Conservation (phyloP, 2,113 vertebrate genomes). For the Mesitornis unicolor region DNA sequence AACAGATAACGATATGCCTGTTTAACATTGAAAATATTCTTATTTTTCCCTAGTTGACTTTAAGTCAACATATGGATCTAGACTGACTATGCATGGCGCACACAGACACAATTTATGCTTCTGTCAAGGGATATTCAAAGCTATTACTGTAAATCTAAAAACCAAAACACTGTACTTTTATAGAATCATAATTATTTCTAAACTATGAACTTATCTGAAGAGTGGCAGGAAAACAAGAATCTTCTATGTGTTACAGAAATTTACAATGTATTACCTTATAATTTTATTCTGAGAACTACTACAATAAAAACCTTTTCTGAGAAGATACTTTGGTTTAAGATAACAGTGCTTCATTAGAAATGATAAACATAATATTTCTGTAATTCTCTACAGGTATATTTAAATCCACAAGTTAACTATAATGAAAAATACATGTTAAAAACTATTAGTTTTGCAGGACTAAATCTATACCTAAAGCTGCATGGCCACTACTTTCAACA, state of each 20-base stretch:
- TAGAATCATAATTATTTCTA: background rate
- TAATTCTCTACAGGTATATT: background rate
- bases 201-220: background rate
- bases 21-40: background rate
- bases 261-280: background rate
- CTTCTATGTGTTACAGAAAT: background rate
- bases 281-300: background rate
- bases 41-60: background rate
- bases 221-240: background rate
- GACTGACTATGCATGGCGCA: background rate
- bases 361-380: background rate
- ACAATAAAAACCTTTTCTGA: background rate
- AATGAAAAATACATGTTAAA: background rate
- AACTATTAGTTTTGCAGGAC: background rate
- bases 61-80: background rate
- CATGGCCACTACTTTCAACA: background rate
- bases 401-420: background rate
- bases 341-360: background rate
- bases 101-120: background rate
- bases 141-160: background rate
- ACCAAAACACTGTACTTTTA: background rate
- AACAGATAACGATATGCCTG: background rate
- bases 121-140: background rate
- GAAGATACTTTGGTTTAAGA: background rate
- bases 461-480: background rate